phyloP scores from a whole-genome alignment of 2,888 invertebrate genomes.

The Nephrotoma guestfalica region DNA sequence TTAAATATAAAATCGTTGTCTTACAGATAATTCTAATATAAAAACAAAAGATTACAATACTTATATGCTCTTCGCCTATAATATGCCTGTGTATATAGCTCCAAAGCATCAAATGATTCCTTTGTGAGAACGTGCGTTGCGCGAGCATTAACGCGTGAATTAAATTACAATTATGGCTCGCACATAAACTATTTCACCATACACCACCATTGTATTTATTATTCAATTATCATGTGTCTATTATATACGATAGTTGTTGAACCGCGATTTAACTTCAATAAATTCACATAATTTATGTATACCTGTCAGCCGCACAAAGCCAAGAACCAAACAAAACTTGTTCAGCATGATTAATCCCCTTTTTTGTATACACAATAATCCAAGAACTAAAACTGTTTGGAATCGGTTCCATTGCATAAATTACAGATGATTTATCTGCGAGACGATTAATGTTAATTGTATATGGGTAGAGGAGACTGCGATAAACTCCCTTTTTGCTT shows the following conservation, averaged over 20 bases:
- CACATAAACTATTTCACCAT: background rate
- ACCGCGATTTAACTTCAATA: background rate
- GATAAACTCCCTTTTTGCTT: background rate
- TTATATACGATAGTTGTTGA: background rate
- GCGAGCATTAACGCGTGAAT: background rate
- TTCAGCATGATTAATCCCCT: background rate
- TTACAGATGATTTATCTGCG: background rate
- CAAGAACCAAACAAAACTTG: background rate
- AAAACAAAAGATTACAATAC: no score
- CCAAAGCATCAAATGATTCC: no score
- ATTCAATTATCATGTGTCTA: background rate
- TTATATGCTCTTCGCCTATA: no score
- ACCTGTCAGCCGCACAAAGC: background rate
- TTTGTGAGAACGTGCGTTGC: background rate
- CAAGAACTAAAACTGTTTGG: background rate
- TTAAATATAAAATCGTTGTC: no score
- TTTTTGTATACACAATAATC: background rate
- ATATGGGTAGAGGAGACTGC: background rate
- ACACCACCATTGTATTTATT: background rate
- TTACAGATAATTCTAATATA: no score
- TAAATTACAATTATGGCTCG: background rate
- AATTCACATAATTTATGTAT: background rate
- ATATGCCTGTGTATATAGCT: no score
- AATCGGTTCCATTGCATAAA: background rate
- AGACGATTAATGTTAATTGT: background rate